Evolutionary conservation across 2,797 vertebrate genomes (phyloP), one percentile per base, ranked within the genome.

Genomic region (Smutsia temminckii): DNA sequence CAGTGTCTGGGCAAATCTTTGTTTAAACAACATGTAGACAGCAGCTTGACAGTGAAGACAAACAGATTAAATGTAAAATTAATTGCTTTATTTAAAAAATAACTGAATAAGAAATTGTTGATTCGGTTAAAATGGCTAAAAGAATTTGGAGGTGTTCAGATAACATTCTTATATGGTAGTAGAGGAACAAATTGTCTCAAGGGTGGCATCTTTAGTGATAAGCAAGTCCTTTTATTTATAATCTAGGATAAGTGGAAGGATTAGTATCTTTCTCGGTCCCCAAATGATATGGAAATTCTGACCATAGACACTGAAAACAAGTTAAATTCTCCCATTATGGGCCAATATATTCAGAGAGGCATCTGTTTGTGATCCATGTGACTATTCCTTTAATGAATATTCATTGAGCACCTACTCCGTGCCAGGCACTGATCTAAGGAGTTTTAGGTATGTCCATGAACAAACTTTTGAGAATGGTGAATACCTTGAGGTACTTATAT

Each of bases 31-130:
- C 46, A 79, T 32, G 21, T 64, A 3, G 32, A 66, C 55, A 81
- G 4, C 8, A 57, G 4, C 49, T 71, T 94, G 66, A 92, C 23
- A 66, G 63, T 68, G 80, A 95, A 63, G 34, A 55, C 64, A 75
- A 81, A 12, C 11, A 46, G 12, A 94, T 83, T 91, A 81, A 66
- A 81, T 83, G 42, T 61, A 88, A 90, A 94, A 63, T 68, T 71
- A 95, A 88, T 84, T 61, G 20, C 12, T 16, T 32, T 6, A 27
- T 89, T 85, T 9, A 77, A 93, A 68, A 90, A 68, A 68, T 25
- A 83, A 51, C 13, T 27, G n/a, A 94, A 23, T 53, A 66, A 18
- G 32, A 23, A 34, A 2, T 59, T 66, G 37, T 57, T 66, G 25
- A 86, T 88, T 90, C 80, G 61, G 11, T n/a, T 81, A 81, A 61